Percentiles rank a stretch among this genome's conserved stretches.
phyloP scores from a whole-genome alignment of 2,888 invertebrate genomes.

The Polyommatus iphigenia region DNA sequence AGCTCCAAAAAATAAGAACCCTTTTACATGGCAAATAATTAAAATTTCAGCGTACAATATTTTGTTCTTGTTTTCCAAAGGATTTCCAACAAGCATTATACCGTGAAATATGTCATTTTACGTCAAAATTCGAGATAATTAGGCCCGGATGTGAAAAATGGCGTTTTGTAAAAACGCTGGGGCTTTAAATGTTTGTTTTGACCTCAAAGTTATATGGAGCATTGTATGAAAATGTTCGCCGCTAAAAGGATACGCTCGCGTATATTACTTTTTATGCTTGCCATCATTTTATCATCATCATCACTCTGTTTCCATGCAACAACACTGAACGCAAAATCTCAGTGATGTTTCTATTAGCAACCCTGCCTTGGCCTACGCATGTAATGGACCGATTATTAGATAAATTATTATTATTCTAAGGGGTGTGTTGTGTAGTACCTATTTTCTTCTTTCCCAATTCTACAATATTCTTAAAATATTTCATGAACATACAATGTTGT shows the following conservation, averaged over 20 bases:
- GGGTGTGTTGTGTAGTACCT: no score
- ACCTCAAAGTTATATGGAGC: constrained; percentile 10
- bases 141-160: not conserved
- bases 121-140: not conserved
- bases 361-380: no score
- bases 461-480: no score
- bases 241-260: constrained; percentile 14
- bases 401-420: no score
- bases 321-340: not conserved
- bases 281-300: not conserved
- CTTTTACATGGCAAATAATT: not conserved
- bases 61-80: not conserved
- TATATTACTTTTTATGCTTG: constrained; percentile 10
- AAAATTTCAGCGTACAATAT: not conserved
- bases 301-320: not conserved
- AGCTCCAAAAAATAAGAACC: not conserved
- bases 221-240: constrained; percentile 10
- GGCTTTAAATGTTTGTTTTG: constrained; percentile 13
- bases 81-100: not conserved
- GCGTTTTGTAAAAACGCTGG: not conserved
- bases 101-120: not conserved
- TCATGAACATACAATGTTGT: no score
- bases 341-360: no score
- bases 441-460: no score
- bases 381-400: no score